phyloP scores from a whole-genome alignment of 2,888 invertebrate genomes.

The Tetragonula carbonaria region DNA sequence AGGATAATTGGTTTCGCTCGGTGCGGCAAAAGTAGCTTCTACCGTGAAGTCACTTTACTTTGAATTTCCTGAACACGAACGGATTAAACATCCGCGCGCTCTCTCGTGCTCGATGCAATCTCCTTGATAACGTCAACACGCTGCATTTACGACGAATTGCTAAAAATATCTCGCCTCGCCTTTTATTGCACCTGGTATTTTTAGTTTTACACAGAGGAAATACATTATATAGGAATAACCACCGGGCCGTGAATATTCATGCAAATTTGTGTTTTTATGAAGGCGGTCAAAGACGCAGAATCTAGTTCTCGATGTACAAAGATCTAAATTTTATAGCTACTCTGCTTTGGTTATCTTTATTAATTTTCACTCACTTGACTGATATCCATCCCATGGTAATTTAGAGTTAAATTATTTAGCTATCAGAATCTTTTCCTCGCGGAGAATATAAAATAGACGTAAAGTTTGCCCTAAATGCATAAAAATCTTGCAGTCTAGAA shows the following conservation, averaged over 20 bases:
- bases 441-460: no score
- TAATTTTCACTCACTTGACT: no score
- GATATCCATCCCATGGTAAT: no score
- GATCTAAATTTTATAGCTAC: not conserved
- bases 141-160: not conserved
- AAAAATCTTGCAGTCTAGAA: not conserved
- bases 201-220: not conserved
- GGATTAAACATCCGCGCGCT: constrained; percentile 16
- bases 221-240: not conserved
- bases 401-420: no score
- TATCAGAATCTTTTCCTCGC: no score
- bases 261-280: not conserved
- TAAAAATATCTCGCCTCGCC: not conserved
- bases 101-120: not conserved
- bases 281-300: not conserved
- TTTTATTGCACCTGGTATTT: not conserved
- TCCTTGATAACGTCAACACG: constrained; percentile 16
- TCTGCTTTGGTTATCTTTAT: not conserved
- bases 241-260: not conserved
- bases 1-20: constrained; percentile 69
- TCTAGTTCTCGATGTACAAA: not conserved
- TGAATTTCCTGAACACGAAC: constrained; percentile 43
- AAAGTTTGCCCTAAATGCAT: not conserved
- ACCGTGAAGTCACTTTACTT: constrained; percentile 42
- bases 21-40: constrained; percentile 56